A percentile compares a stretch with the other conserved stretches of the same genome.
Evolutionary conservation across 2,113 vertebrate species (phyloP).

Genomic region (Alligator sinensis): DNA sequence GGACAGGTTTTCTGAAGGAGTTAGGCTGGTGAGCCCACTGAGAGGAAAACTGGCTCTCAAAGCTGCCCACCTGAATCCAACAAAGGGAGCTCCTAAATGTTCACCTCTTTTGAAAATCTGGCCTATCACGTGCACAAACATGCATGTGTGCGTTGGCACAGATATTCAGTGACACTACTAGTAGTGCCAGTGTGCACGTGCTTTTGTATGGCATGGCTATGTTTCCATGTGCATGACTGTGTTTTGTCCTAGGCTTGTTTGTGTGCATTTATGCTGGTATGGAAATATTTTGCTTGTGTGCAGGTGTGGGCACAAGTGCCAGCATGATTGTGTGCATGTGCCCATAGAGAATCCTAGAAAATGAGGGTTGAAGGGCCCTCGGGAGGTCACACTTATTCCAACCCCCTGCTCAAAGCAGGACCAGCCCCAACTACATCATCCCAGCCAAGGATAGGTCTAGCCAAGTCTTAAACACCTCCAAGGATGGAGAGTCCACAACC

Average conservation of each 20-base stretch:
- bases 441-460: too few relatives aligned
- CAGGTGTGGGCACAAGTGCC: background rate
- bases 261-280: background rate
- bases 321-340: background rate
- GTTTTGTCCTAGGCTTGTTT: background rate
- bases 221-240: accelerated
- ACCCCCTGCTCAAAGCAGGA: too few relatives aligned
- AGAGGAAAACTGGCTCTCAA: background rate
- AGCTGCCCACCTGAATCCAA: background rate
- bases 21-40: background rate
- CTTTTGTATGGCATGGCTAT: accelerated
- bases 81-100: background rate
- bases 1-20: background rate
- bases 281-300: background rate
- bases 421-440: too few relatives aligned
- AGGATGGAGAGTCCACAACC: too few relatives aligned
- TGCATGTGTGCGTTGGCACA: accelerated
- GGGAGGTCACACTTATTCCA: too few relatives aligned
- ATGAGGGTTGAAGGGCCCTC: too few relatives aligned
- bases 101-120: background rate
- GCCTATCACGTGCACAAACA: accelerated
- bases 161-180: accelerated
- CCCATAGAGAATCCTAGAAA: too few relatives aligned
- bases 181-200: background rate
- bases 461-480: too few relatives aligned